These are phyloP conservation scores for Lasius fuliginosus DNA, from an alignment of 2,888 invertebrate species.

Conservation along the genomic window DNA sequence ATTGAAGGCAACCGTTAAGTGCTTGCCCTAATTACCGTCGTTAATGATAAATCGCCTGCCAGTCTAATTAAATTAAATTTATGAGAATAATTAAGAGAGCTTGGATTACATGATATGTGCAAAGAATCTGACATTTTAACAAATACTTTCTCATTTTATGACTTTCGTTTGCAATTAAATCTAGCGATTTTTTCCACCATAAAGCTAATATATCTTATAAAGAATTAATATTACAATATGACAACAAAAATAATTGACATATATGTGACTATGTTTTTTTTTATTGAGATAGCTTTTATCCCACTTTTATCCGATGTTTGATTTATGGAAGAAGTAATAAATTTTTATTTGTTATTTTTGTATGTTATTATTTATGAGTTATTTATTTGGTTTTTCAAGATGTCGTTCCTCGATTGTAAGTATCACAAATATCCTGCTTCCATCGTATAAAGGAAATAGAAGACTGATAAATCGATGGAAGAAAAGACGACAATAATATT, in stretches of 20 bases:
- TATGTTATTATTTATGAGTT: neutral
- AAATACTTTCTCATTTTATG: neutral
- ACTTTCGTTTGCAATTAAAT: neutral
- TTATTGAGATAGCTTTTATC: neutral
- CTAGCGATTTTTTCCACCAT: neutral
- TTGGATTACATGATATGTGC: neutral
- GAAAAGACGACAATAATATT: neutral
- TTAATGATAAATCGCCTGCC: neutral
- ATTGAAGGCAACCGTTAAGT: slow-evolving; percentile 2
- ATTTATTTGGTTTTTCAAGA: neutral
- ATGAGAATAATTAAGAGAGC: slow-evolving; percentile 10
- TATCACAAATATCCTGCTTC: neutral
- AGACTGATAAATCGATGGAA: neutral
- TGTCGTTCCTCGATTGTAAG: neutral
- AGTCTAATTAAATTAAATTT: slow-evolving; percentile 30
- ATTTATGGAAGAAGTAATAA: neutral
- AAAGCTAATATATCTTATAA: neutral
- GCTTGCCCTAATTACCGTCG: slow-evolving; percentile 8
- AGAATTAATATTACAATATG: neutral
- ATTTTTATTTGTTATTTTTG: neutral
- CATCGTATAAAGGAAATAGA: neutral
- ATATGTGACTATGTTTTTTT: neutral
- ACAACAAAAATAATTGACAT: neutral
- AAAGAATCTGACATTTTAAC: neutral
- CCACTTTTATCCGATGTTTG: neutral